phyloP scores from a whole-genome alignment of 2,888 invertebrate genomes.

The Alentia gelatinosa region DNA sequence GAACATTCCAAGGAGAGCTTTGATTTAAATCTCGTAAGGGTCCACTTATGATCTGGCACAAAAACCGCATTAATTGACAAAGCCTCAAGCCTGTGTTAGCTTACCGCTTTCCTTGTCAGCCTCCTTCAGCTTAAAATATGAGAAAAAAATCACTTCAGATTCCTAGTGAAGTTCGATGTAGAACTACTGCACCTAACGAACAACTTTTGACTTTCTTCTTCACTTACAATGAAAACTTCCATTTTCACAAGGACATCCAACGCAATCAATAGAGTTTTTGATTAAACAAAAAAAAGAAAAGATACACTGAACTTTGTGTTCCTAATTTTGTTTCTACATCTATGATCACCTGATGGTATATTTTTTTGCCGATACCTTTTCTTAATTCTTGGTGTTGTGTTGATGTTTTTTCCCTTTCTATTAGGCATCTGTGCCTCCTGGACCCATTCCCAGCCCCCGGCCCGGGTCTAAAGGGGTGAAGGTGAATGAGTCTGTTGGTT shows the following conservation, averaged over 20 bases:
- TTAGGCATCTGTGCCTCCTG: constrained; percentile 43
- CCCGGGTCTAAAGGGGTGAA: constrained; percentile 32
- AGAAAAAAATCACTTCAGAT: not conserved
- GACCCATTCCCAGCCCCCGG: constrained; percentile 9
- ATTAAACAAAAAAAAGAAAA: too few relatives aligned
- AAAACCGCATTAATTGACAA: not conserved
- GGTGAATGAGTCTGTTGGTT: not conserved
- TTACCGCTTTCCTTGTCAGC: not conserved
- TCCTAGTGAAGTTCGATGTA: not conserved
- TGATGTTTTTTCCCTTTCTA: constrained; percentile 50
- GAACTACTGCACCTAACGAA: not conserved
- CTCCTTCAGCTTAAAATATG: not conserved
- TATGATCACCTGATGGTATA: not conserved
- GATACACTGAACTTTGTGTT: too few relatives aligned
- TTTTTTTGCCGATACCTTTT: constrained; percentile 6
- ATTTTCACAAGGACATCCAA: too few relatives aligned
- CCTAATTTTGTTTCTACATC: not conserved
- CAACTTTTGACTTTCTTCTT: not conserved
- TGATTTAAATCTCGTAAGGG: not conserved
- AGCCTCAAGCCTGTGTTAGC: not conserved
- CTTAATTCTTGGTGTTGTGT: constrained; percentile 36
- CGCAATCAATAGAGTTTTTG: too few relatives aligned
- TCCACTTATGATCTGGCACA: not conserved
- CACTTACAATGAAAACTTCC: not conserved
- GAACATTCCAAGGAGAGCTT: constrained; percentile 5